These are phyloP conservation scores for Leucoraja erinaceus DNA, from an alignment of 2,113 vertebrate genomes.

Conservation along the genomic window DNA sequence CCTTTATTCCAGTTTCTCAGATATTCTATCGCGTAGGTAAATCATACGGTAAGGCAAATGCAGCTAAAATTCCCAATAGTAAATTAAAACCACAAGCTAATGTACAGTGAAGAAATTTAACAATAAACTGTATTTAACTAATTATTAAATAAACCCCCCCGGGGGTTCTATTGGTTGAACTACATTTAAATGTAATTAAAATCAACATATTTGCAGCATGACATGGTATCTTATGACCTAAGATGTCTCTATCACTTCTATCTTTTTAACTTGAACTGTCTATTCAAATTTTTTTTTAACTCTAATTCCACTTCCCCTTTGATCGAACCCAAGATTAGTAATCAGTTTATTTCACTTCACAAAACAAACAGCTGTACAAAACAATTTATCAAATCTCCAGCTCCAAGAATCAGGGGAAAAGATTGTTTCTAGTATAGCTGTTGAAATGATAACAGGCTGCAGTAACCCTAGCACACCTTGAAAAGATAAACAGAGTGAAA, in stretches of 20 bases:
- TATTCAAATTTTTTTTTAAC: background rate
- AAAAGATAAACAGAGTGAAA: conserved; percentile 2
- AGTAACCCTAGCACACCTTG: conserved; percentile 21
- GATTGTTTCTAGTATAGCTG: background rate
- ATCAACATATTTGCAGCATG: background rate
- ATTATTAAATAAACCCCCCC: no score
- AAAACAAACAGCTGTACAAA: background rate
- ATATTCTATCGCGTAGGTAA: background rate
- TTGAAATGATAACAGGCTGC: background rate
- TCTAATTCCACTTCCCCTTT: conserved; percentile 24
- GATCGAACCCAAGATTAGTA: background rate
- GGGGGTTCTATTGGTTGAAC: background rate
- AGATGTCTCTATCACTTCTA: background rate
- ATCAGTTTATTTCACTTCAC: conserved; percentile 17
- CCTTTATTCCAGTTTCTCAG: background rate
- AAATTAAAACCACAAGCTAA: background rate
- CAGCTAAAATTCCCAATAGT: background rate
- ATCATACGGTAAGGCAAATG: background rate
- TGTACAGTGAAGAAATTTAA: background rate
- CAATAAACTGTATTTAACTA: background rate
- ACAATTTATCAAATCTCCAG: background rate
- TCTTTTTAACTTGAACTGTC: conserved; percentile 14
- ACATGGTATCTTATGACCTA: background rate
- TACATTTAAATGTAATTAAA: background rate
- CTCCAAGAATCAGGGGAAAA: background rate